Evolutionary conservation across 30 jellyfish, hydroid and myxozoan species (phyloP), one percentile per base, ranked within the genome.

Genomic region (Hydra vulgaris): DNA sequence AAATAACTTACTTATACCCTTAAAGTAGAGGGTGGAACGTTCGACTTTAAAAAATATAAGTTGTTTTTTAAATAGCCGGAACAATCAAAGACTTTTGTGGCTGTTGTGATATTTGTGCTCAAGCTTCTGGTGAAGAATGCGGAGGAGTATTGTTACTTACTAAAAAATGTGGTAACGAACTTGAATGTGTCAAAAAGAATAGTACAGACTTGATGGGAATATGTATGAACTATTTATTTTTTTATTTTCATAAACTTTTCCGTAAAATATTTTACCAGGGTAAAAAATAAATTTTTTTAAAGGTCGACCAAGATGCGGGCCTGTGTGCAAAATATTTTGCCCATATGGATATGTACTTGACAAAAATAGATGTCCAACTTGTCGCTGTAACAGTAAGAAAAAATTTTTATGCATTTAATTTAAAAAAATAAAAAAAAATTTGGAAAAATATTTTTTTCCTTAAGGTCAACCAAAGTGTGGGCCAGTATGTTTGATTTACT

Each of bases 111-210:
- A 82, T 71, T 5, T 82, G 89, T 73, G 70, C 15, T 22, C 19
- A 71, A n/a, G 72, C 18, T 18, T 76, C 69, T 17, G 81, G 82
- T 82, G 89, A 82, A 23, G 70, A 70, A 7, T 82, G 89, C 25
- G 89, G 89, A 17, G 83, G 89, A 27, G 61, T 12, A 7, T 53
- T 55, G 26, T 66, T 27, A 23, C 18, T 72, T 8, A 21, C 76
- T 21, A 82, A 82, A 20, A 82, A 66, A 82, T 82, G 89, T 52
- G 83, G 73, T 17, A 40, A 21, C 0, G 70, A 27, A 15, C 79
- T 82, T 40, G 40, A 54, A 53, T 82, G 89, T 71, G 89, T 7
- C 61, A 40, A 40, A 40, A 12, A 40, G 61, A 40, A 40, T 40
- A 40, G 61, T 40, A 3, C 12, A 3, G 12, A 40, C 12, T 3